Evolutionary conservation across 2,797 vertebrate species (phyloP).

Genomic region (Cyclura pinguis): DNA sequence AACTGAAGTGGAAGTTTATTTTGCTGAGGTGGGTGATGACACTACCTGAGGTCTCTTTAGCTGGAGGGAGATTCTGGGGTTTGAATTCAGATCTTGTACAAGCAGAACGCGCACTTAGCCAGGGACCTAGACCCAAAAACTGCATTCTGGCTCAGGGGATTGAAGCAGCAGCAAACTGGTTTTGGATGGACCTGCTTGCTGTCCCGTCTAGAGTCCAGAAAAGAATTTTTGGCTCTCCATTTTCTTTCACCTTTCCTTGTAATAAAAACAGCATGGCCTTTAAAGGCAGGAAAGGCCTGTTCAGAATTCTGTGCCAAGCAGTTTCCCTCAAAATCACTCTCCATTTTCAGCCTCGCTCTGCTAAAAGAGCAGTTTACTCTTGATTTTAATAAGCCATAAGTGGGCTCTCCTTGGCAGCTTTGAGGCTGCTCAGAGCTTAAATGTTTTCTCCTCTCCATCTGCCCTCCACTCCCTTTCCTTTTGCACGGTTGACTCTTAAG

Average conservation of each 20-base stretch:
- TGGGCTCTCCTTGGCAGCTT: constrained; percentile 16
- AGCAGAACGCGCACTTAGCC: not conserved
- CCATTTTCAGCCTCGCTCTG: not conserved
- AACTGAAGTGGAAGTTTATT: too few species aligned
- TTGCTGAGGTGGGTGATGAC: not conserved
- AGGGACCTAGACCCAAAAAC: not conserved
- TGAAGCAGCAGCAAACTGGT: not conserved
- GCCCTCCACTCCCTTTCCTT: not conserved
- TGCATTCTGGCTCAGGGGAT: not conserved
- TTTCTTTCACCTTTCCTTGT: not conserved
- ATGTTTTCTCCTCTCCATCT: not conserved
- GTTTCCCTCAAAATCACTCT: not conserved
- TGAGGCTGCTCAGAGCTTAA: not conserved
- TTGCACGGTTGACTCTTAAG: constrained; percentile 11
- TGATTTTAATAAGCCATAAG: constrained; percentile 29
- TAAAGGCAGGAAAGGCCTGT: not conserved
- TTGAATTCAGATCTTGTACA: too few species aligned
- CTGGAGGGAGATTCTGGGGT: too few species aligned
- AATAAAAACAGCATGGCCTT: not conserved
- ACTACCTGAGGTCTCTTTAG: not conserved
- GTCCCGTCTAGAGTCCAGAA: not conserved
- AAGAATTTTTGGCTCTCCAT: not conserved
- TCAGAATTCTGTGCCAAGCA: constrained; percentile 23
- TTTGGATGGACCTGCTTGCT: not conserved
- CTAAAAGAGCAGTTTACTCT: constrained; percentile 3